phyloP scores from a whole-genome alignment of 2,888 invertebrate species.

The Spatulosminthurus flaviceps region DNA sequence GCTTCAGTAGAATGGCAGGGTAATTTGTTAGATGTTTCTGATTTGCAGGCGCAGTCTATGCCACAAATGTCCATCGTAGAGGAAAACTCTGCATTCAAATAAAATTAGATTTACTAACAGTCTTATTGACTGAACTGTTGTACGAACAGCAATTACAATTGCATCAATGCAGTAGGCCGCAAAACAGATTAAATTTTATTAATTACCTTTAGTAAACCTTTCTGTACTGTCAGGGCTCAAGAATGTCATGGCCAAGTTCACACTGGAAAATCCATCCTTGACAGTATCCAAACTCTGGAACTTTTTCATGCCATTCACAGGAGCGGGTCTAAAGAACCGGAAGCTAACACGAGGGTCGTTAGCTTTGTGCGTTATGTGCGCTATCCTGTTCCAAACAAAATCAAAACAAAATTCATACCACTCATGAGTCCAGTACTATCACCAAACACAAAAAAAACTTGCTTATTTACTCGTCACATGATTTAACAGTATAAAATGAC shows the following conservation, averaged over 20 bases:
- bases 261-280: constrained; percentile 27
- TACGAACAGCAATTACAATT: too few species aligned
- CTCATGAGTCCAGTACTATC: too few species aligned
- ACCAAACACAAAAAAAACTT: background rate
- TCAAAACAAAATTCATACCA: background rate
- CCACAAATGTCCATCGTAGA: constrained; percentile 32
- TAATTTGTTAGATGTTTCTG: background rate
- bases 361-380: constrained; percentile 24
- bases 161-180: too few species aligned
- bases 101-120: background rate
- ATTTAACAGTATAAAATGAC: too few species aligned
- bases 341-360: constrained; percentile 12
- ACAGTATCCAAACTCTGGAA: constrained; percentile 1
- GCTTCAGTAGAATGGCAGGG: background rate
- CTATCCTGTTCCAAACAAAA: constrained; percentile 38
- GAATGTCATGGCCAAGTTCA: constrained; percentile 29
- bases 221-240: constrained; percentile 20
- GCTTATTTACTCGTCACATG: too few species aligned
- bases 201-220: constrained; percentile 25
- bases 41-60: constrained; percentile 29
- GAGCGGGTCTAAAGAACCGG: constrained; percentile 33
- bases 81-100: background rate
- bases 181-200: background rate
- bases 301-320: background rate
- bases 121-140: too few species aligned